Base-by-base conservation (phyloP, 2,797 vertebrate genomes). In the Centroberyx gerrardi region DNA sequence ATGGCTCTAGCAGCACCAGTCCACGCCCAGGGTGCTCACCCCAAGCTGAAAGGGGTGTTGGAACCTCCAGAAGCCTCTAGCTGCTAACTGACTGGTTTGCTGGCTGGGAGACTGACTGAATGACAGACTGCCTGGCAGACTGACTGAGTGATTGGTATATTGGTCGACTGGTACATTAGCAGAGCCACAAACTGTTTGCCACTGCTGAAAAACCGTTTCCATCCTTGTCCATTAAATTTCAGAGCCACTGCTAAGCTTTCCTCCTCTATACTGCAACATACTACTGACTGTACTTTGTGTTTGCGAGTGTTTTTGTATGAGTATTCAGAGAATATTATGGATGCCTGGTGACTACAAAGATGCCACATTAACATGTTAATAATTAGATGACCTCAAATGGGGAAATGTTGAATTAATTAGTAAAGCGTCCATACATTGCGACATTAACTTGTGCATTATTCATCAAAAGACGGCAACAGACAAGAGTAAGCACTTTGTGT, bases 361-460 rank as follows among this genome's bases (percentile, higher is more conserved):
- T 68, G 60, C 72, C 68, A 68, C 59, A 52, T 84, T 88, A 85
- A 55, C 42, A 38, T 51, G 52, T 48, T 36, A 55, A 49, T 40
- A 49, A 91, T 90, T 69, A 85, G 77, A 80, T 83, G 78, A 87
- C 83, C 79, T 83, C 15, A 33, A 78, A 71, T 40, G 38, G 8
- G 77, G 63, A 82, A 80, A 76, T 51, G 48, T 52, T 48, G 70
- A 72, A 81, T 74, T 81, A 76, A 87, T 90, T 80, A 63, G 75
- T 61, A 69, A 75, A 75, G 61, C 72, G 60, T 78, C 87, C 78
- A 87, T 90, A 87, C 74, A 59, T 87, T 62, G 15, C 2, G 4
- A 59, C 68, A 87, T 91, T 85, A 90, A 85, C 81, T 83, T 86
- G 86, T 91, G 73, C 87, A 92, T 94, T 92, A 92, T 93, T 93